A percentile compares a stretch with the other conserved stretches of the same genome.
phyloP scores from a whole-genome alignment of 2,888 invertebrate genomes.

The Cryptocephalus primarius region DNA sequence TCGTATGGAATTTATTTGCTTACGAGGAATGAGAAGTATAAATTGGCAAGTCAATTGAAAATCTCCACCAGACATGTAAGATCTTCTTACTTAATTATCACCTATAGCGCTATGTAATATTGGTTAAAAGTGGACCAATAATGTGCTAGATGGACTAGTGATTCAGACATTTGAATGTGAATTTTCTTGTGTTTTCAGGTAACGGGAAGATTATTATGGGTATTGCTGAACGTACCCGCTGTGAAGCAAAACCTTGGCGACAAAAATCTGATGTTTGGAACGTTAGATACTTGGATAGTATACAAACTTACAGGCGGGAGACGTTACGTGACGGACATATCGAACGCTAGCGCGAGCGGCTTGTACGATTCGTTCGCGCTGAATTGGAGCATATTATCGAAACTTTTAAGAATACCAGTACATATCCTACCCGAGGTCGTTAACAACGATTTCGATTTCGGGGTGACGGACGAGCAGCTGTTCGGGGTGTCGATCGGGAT shows the following conservation, averaged over 20 bases:
- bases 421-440: slow-evolving; percentile 70
- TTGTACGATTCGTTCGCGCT: slow-evolving; percentile 87
- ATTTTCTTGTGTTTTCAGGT: slow-evolving; percentile 14
- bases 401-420: slow-evolving; percentile 62
- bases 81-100: slow-evolving; percentile 1
- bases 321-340: slow-evolving; percentile 76
- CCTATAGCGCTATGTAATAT: too few relatives aligned
- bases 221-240: slow-evolving; percentile 57
- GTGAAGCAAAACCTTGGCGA: slow-evolving; percentile 52
- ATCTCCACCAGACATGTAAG: slow-evolving; percentile 76
- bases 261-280: slow-evolving; percentile 68
- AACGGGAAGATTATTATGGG: slow-evolving; percentile 62
- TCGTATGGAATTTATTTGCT: slow-evolving; percentile 61
- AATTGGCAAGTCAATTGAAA: slow-evolving; percentile 75
- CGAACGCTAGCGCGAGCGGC: slow-evolving; percentile 84
- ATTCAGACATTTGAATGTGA: too few relatives aligned
- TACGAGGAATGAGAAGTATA: slow-evolving; percentile 68
- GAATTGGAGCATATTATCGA: slow-evolving; percentile 69
- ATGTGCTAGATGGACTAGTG: too few relatives aligned
- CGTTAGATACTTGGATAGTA: slow-evolving; percentile 88
- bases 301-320: slow-evolving; percentile 61
- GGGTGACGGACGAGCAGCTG: slow-evolving; percentile 49
- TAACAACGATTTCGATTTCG: slow-evolving; percentile 67
- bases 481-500: slow-evolving; percentile 75
- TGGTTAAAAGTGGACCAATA: too few relatives aligned